phyloP scores from a whole-genome alignment of 1,140 invertebrate species.

The Macrosteles quadrilineatus region DNA sequence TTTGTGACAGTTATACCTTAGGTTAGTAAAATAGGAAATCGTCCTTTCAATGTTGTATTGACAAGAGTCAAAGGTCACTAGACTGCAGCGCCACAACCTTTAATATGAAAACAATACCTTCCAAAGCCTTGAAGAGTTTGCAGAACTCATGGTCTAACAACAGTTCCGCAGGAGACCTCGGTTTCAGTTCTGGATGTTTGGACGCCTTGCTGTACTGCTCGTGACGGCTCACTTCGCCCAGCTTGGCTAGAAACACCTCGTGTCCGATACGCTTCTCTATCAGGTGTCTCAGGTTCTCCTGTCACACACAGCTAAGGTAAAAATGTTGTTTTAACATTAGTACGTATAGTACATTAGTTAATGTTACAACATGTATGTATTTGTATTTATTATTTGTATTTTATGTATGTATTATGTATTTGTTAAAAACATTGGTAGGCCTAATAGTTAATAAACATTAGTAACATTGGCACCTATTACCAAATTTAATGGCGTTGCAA shows the following conservation, averaged over 20 bases:
- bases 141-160: slow-evolving; percentile 96
- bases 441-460: neutral
- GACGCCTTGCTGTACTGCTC: slow-evolving; percentile 89
- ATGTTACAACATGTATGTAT: neutral
- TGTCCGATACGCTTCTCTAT: slow-evolving; percentile 90
- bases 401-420: slow-evolving; percentile 17
- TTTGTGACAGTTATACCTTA: no score
- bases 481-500: no score
- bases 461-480: no score
- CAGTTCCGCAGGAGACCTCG: slow-evolving; percentile 74
- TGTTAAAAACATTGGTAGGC: slow-evolving; percentile 20
- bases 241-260: slow-evolving; percentile 85
- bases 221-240: slow-evolving; percentile 83
- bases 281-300: slow-evolving; percentile 80
- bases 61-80: no score
- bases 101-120: slow-evolving; percentile 62
- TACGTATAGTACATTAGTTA: no score
- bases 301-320: slow-evolving; percentile 43
- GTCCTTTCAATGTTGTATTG: no score
- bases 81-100: no score
- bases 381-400: slow-evolving; percentile 3
- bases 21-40: no score
- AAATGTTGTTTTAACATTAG: no score
- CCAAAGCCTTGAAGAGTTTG: slow-evolving; percentile 77
- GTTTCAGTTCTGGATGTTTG: slow-evolving; percentile 88